Percentiles rank a stretch among this genome's conserved stretches.
Conservation (phyloP, 2,797 vertebrate species). For the Tapera naevia region DNA sequence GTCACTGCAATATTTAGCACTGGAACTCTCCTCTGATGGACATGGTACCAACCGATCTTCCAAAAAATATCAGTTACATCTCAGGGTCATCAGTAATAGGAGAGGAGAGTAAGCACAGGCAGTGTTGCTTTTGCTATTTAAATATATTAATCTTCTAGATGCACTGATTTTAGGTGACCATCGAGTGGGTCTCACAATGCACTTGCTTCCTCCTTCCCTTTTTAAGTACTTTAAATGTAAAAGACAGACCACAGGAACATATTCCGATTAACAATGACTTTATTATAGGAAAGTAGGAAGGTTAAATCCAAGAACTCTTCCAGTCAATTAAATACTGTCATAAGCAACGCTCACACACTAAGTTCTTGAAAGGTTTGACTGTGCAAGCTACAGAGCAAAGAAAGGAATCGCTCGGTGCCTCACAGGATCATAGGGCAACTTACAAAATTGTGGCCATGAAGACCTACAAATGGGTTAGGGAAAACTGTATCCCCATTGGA, state of each 20-base stretch:
- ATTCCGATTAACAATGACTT: conserved; percentile 6
- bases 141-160: neutral
- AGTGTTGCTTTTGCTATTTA: neutral
- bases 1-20: neutral
- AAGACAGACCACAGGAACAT: neutral
- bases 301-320: conserved; percentile 9
- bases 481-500: conserved; percentile 36
- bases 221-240: neutral
- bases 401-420: neutral
- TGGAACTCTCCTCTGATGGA: neutral
- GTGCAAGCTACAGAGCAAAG: neutral
- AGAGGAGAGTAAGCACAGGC: neutral
- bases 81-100: neutral
- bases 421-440: neutral
- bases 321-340: conserved; percentile 19
- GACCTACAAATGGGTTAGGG: neutral
- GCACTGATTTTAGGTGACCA: neutral
- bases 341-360: neutral
- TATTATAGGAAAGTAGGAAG: conserved; percentile 8
- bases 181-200: neutral
- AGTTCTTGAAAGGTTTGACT: neutral
- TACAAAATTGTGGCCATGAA: neutral
- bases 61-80: neutral
- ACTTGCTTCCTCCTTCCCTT: neutral
- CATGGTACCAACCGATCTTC: rapidly evolving